Conservation (phyloP, 2,888 invertebrate species). For the Brenthis daphne region DNA sequence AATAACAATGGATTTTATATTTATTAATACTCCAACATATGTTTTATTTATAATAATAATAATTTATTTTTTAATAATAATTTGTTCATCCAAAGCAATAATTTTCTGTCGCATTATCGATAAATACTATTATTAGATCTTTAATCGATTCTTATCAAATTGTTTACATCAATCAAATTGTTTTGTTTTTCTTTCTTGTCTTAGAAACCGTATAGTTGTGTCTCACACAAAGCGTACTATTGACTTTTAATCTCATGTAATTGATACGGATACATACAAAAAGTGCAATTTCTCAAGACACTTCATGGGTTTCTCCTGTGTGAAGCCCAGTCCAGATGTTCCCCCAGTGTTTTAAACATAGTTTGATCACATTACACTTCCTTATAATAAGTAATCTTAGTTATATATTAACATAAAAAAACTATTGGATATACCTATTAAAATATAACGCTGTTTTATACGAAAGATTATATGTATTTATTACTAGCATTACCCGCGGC, state of each 20-base stretch:
- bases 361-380: conserved; percentile 20
- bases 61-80: no score
- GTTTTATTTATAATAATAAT: no score
- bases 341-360: conserved; percentile 18
- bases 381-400: background rate
- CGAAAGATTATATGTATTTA: background rate
- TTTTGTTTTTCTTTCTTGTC: background rate
- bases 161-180: background rate
- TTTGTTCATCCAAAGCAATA: no score
- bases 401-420: background rate
- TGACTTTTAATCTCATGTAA: conserved; percentile 16
- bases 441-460: background rate
- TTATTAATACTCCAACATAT: no score
- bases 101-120: no score
- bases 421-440: no score
- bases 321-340: conserved; percentile 54
- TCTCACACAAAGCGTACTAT: background rate
- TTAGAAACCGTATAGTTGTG: conserved; percentile 15
- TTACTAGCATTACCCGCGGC: background rate
- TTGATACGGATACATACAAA: conserved; percentile 20
- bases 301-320: conserved; percentile 33
- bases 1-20: no score
- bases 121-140: background rate
- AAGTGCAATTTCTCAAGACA: conserved; percentile 23
- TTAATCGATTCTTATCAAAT: background rate